phyloP scores from a whole-genome alignment of 2,888 invertebrate species.

The Eulithis testata region DNA sequence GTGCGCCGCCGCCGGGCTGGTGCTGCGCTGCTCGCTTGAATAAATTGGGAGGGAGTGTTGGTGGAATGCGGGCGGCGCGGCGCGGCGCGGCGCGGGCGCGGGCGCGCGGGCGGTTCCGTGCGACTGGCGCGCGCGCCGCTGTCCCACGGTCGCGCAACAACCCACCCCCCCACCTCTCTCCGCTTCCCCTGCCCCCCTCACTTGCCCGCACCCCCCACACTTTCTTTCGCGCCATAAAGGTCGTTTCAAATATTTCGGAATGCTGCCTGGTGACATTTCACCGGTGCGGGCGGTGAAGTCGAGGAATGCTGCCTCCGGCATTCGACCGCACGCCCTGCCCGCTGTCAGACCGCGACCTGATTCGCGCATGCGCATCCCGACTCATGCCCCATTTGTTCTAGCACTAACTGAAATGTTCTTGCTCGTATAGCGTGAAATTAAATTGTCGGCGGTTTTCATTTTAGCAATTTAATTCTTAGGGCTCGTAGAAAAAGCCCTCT shows the following conservation, averaged over 20 bases:
- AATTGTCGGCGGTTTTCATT: not conserved
- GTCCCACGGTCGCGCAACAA: slow-evolving; percentile 86
- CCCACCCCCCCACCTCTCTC: slow-evolving; percentile 68
- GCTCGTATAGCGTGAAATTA: not conserved
- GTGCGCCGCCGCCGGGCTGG: slow-evolving; percentile 9
- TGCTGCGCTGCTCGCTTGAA: slow-evolving; percentile 72
- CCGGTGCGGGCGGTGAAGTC: slow-evolving; percentile 69
- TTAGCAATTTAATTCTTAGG: not conserved
- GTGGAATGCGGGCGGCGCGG: slow-evolving; percentile 73
- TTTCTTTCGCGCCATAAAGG: slow-evolving; percentile 85
- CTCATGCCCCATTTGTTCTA: slow-evolving; percentile 11
- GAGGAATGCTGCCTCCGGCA: slow-evolving; percentile 72
- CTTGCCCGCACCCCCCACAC: slow-evolving; percentile 66
- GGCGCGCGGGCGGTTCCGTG: slow-evolving; percentile 75
- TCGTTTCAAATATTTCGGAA: slow-evolving; percentile 85
- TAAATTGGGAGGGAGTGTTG: slow-evolving; percentile 82
- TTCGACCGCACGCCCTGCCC: slow-evolving; percentile 59
- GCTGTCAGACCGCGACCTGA: slow-evolving; percentile 47
- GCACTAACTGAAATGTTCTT: slow-evolving; percentile 5
- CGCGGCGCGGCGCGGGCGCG: slow-evolving; percentile 57
- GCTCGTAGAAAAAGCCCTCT: not conserved
- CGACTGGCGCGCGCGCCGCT: slow-evolving; percentile 85
- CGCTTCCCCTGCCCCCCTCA: slow-evolving; percentile 69
- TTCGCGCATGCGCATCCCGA: slow-evolving; percentile 50
- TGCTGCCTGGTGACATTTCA: slow-evolving; percentile 84